Percentiles rank a stretch among this genome's conserved stretches.
phyloP scores from a whole-genome alignment of 1,140 invertebrate species.

The Formica exsecta region DNA sequence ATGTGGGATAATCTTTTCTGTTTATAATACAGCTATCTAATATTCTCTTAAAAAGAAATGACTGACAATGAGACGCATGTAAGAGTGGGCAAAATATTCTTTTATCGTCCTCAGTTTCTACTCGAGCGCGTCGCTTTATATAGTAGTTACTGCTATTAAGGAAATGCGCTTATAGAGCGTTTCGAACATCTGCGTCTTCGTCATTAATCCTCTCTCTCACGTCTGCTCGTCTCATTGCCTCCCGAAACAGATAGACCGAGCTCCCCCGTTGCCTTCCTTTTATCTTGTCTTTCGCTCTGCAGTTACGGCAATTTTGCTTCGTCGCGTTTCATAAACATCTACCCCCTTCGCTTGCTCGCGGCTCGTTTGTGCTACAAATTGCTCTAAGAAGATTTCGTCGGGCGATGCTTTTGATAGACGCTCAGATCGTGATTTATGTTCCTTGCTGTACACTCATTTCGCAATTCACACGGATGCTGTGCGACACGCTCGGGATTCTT shows the following conservation, averaged over 20 bases:
- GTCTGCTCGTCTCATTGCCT: constrained; percentile 55
- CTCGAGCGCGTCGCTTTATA: constrained; percentile 41
- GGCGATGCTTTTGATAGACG: constrained; percentile 62
- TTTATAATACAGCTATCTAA: constrained; percentile 24
- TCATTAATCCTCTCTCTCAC: constrained; percentile 57
- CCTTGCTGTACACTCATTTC: constrained; percentile 50
- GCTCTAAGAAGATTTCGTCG: constrained; percentile 79
- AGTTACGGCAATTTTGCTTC: constrained; percentile 68
- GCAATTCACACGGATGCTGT: constrained; percentile 14
- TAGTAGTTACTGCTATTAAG: constrained; percentile 61
- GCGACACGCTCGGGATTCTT: constrained; percentile 1
- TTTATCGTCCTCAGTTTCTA: constrained; percentile 43
- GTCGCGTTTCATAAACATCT: constrained; percentile 73
- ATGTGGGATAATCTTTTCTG: background rate
- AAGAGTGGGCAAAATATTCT: constrained; percentile 34
- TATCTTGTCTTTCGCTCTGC: constrained; percentile 49
- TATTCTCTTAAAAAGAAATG: constrained; percentile 22
- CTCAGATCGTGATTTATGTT: constrained; percentile 74
- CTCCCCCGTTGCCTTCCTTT: constrained; percentile 24
- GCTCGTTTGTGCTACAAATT: constrained; percentile 79
- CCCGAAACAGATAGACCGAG: constrained; percentile 56
- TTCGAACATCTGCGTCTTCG: constrained; percentile 62
- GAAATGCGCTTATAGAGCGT: constrained; percentile 58
- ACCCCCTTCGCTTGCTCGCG: constrained; percentile 69
- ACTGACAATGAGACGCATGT: background rate